Conservation (phyloP, 2,113 vertebrate species). For the Prunella fulvescens region DNA sequence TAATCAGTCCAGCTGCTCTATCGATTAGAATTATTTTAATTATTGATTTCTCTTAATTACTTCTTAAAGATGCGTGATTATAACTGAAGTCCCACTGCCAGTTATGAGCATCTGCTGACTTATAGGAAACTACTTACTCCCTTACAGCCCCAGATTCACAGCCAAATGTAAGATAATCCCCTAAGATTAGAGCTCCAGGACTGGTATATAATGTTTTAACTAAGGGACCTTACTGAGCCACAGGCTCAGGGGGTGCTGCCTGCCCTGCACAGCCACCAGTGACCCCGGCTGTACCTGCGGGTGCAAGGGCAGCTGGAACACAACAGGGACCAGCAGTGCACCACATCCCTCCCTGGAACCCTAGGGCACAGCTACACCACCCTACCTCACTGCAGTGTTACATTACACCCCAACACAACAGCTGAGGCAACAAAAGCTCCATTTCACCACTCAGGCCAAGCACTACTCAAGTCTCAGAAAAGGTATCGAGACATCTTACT, state of each 20-base stretch:
- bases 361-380: background rate
- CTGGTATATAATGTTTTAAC: background rate
- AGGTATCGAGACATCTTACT: background rate
- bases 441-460: background rate
- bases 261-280: no score
- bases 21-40: background rate
- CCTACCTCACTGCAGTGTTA: fast-evolving
- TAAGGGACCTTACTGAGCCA: fast-evolving
- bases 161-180: background rate
- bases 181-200: background rate
- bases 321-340: fast-evolving
- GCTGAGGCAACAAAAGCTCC: background rate
- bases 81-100: background rate
- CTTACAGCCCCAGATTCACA: background rate
- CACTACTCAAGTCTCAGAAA: background rate
- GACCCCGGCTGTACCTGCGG: fast-evolving
- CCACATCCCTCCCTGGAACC: fast-evolving
- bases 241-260: background rate
- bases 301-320: background rate
- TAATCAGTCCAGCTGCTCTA: background rate
- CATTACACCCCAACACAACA: fast-evolving
- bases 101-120: background rate
- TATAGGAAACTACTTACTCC: background rate
- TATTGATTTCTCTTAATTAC: background rate
- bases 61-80: background rate